Percentiles rank a stretch among this genome's conserved stretches.
phyloP scores from a whole-genome alignment of 2,888 invertebrate genomes.

The Thecocarcelia acutangulata region DNA sequence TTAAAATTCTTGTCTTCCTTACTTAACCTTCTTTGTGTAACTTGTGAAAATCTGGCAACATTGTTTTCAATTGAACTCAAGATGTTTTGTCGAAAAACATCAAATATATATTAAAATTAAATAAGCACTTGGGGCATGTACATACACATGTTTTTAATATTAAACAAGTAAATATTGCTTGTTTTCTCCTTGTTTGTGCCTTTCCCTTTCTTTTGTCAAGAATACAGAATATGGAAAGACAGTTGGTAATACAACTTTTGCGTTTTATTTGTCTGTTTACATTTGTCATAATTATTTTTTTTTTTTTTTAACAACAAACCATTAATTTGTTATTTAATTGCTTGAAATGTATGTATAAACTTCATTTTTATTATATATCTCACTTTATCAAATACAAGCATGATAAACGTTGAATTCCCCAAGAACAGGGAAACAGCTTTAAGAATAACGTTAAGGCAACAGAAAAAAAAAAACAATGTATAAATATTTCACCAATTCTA shows the following conservation, averaged over 20 bases:
- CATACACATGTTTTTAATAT: neutral
- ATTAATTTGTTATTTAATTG: conserved; percentile 66
- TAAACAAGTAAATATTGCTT: neutral
- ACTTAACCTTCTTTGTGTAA: no score
- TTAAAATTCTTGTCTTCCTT: no score
- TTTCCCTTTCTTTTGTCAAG: conserved; percentile 15
- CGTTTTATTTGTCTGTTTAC: conserved; percentile 33
- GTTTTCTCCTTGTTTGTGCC: neutral
- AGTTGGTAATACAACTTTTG: conserved; percentile 29
- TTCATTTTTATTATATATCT: conserved; percentile 33
- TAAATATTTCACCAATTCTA: neutral
- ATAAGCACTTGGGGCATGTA: no score
- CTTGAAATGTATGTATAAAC: conserved; percentile 49
- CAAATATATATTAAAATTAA: no score
- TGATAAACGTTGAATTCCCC: neutral
- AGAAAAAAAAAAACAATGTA: neutral
- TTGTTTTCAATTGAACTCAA: no score
- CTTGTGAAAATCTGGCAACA: no score
- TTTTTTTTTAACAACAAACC: conserved; percentile 63
- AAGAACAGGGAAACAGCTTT: neutral
- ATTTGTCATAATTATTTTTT: conserved; percentile 62
- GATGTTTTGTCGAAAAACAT: no score
- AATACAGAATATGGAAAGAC: conserved; percentile 7
- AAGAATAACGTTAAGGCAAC: conserved; percentile 35
- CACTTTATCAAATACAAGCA: conserved; percentile 8